A percentile compares a stretch with the other conserved stretches of the same genome.
Conservation (phyloP, 1,140 invertebrate genomes). For the Bombus cullumanus region DNA sequence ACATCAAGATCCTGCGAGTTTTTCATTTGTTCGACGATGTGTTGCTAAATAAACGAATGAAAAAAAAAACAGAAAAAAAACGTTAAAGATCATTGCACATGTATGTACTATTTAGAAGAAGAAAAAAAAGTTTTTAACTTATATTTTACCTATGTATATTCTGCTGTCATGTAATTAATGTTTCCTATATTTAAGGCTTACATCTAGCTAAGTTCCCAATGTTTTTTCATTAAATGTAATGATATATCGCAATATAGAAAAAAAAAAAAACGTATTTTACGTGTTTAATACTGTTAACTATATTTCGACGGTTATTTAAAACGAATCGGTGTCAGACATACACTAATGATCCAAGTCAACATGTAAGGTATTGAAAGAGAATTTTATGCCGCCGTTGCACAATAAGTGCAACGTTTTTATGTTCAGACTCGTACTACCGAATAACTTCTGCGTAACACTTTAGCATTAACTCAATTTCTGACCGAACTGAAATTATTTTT, state of each 20-base stretch:
- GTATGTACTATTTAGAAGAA: constrained; percentile 37
- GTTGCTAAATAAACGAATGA: constrained; percentile 22
- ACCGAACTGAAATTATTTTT: constrained; percentile 58
- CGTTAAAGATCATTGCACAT: constrained; percentile 50
- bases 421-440: constrained; percentile 26
- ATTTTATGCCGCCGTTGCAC: not conserved
- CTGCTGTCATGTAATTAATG: constrained; percentile 65
- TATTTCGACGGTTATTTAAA: constrained; percentile 28
- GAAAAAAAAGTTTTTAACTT: constrained; percentile 34
- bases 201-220: constrained; percentile 63
- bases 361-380: not conserved
- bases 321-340: not conserved
- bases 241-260: constrained; percentile 48
- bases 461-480: constrained; percentile 25
- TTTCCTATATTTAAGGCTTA: constrained; percentile 69
- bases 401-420: constrained; percentile 33
- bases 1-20: constrained; percentile 31
- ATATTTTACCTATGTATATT: constrained; percentile 62
- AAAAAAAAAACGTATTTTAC: constrained; percentile 42
- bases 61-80: constrained; percentile 27
- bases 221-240: constrained; percentile 52
- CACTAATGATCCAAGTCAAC: constrained; percentile 16
- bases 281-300: constrained; percentile 51
- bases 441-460: constrained; percentile 19
- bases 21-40: constrained; percentile 52